phyloP scores from a whole-genome alignment of 2,113 vertebrate genomes.

The Panthera uncia region DNA sequence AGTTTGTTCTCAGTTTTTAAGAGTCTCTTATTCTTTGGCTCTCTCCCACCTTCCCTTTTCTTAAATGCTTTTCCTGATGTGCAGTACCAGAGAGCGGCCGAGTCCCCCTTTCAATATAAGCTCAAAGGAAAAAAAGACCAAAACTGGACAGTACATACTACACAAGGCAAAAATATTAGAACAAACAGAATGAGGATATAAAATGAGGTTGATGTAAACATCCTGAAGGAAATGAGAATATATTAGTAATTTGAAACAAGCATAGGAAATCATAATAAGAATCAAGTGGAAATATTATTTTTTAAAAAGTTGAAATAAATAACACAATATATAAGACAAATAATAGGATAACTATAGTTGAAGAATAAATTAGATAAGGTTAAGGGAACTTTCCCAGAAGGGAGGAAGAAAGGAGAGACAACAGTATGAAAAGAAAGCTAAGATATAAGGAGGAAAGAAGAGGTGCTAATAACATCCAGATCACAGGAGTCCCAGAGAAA shows the following conservation, averaged over 20 bases:
- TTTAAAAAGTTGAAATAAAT: neutral
- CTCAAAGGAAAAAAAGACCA: neutral
- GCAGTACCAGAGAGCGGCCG: neutral
- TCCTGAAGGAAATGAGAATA: neutral
- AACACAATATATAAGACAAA: neutral
- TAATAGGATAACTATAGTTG: neutral
- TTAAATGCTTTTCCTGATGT: neutral
- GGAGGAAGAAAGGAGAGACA: neutral
- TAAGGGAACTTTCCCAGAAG: neutral
- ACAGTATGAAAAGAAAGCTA: neutral
- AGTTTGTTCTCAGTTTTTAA: too few relatives aligned
- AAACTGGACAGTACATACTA: neutral
- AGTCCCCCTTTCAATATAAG: neutral
- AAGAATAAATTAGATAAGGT: neutral
- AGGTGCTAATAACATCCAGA: neutral
- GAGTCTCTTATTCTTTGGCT: too few relatives aligned
- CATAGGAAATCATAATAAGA: neutral
- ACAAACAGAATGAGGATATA: neutral
- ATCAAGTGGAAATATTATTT: neutral
- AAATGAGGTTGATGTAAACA: neutral
- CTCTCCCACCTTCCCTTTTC: too few relatives aligned
- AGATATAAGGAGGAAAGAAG: neutral
- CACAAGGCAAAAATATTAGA: neutral
- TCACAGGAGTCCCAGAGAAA: neutral
- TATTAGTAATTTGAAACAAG: neutral